These are phyloP conservation scores for Drosophila grimshawi DNA, from an alignment of 1,140 invertebrate genomes.

Conservation along the genomic window DNA sequence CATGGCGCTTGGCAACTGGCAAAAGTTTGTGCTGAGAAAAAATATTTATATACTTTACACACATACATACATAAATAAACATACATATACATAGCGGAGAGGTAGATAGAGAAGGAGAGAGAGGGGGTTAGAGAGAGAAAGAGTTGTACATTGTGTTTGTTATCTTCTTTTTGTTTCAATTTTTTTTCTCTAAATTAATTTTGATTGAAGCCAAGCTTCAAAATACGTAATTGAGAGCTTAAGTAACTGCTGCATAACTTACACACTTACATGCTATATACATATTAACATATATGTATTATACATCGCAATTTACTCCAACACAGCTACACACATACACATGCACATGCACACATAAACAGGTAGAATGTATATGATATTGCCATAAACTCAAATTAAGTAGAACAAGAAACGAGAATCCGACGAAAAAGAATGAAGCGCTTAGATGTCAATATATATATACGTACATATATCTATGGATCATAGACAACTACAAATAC, in stretches of 20 bases:
- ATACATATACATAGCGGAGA: conserved; percentile 10
- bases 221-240: conserved; percentile 59
- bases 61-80: conserved; percentile 4
- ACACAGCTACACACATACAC: conserved; percentile 38
- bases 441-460: conserved; percentile 25
- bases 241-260: conserved; percentile 62
- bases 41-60: conserved; percentile 17
- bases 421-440: conserved; percentile 16
- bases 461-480: conserved; percentile 19
- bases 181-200: conserved; percentile 63
- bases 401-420: conserved; percentile 55
- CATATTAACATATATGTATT: conserved; percentile 13
- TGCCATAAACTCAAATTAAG: conserved; percentile 69
- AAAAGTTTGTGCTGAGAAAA: conserved; percentile 47
- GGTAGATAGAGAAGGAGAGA: background rate
- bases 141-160: conserved; percentile 38
- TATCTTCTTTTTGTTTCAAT: background rate
- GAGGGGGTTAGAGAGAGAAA: background rate
- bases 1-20: conserved; percentile 50
- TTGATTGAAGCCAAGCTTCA: conserved; percentile 71
- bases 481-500: conserved; percentile 32
- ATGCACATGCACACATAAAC: background rate
- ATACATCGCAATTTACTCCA: conserved; percentile 49
- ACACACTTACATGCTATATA: conserved; percentile 43
- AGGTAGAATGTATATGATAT: conserved; percentile 34